Conservation (phyloP, 2,797 vertebrate genomes). For the Myripristis murdjan region DNA sequence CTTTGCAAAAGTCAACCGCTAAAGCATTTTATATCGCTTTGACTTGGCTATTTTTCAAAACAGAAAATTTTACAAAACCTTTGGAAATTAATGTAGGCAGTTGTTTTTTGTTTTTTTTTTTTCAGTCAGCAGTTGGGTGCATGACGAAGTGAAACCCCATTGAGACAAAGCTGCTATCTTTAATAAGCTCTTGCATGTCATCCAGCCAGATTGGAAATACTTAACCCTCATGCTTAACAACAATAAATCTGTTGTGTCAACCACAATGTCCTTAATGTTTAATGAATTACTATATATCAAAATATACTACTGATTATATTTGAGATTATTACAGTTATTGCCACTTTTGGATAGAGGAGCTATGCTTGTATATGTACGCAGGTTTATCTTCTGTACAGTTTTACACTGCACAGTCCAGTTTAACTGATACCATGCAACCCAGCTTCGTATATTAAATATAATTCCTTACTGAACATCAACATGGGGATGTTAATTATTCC, state of each 20-base stretch:
- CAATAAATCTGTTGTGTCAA: slow-evolving; percentile 60
- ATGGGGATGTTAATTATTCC: neutral
- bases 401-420: slow-evolving; percentile 9
- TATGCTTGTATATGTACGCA: neutral
- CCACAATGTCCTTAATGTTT: slow-evolving; percentile 48
- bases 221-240: slow-evolving; percentile 60
- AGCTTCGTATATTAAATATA: neutral
- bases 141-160: slow-evolving; percentile 48
- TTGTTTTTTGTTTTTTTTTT: no score
- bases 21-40: slow-evolving; percentile 72
- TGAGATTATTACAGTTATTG: slow-evolving; percentile 46
- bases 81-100: slow-evolving; percentile 56
- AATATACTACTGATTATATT: slow-evolving; percentile 40
- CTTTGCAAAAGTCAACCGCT: slow-evolving; percentile 61
- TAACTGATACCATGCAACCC: neutral
- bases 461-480: neutral
- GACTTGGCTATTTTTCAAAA: slow-evolving; percentile 72
- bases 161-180: slow-evolving; percentile 53
- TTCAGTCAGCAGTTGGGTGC: slow-evolving; percentile 48
- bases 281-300: slow-evolving; percentile 20
- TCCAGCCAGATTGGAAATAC: slow-evolving; percentile 51
- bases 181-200: slow-evolving; percentile 72
- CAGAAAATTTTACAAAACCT: slow-evolving; percentile 77
- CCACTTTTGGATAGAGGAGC: slow-evolving; percentile 31
- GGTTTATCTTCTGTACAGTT: slow-evolving; percentile 3